Conservation (phyloP, 2,888 invertebrate species). For the Tillus elongatus region DNA sequence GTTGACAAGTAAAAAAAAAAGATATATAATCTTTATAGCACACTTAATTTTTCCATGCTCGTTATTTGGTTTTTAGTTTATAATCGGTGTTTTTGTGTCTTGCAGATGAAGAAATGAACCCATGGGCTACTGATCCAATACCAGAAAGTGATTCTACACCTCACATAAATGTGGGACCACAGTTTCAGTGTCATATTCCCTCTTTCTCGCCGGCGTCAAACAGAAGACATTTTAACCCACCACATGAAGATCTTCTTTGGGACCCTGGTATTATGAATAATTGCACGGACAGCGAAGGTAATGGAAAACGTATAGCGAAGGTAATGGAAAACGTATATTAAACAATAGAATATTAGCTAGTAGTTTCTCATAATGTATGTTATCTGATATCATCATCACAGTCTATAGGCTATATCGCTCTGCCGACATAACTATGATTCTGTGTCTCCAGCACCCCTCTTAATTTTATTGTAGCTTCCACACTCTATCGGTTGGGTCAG, state of each 20-base stretch:
- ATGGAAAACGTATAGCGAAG: too few species aligned
- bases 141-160: slow-evolving; percentile 52
- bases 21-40: neutral
- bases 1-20: neutral
- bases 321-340: too few species aligned
- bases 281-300: slow-evolving; percentile 68
- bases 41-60: too few species aligned
- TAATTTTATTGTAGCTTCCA: too few species aligned
- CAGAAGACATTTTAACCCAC: slow-evolving; percentile 47
- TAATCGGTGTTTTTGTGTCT: slow-evolving; percentile 8
- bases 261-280: slow-evolving; percentile 70
- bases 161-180: slow-evolving; percentile 78
- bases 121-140: slow-evolving; percentile 38
- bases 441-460: too few species aligned
- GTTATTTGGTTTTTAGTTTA: neutral
- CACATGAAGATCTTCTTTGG: slow-evolving; percentile 70
- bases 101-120: slow-evolving; percentile 32
- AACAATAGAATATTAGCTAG: too few species aligned
- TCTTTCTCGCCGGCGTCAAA: slow-evolving; percentile 38
- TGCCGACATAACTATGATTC: too few species aligned
- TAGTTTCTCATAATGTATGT: too few species aligned
- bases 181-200: slow-evolving; percentile 79
- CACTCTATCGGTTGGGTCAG: too few species aligned
- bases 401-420: too few species aligned
- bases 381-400: too few species aligned